Evolutionary conservation across 2,888 invertebrate species (phyloP).

Genomic region (Drosophila koepferae): DNA sequence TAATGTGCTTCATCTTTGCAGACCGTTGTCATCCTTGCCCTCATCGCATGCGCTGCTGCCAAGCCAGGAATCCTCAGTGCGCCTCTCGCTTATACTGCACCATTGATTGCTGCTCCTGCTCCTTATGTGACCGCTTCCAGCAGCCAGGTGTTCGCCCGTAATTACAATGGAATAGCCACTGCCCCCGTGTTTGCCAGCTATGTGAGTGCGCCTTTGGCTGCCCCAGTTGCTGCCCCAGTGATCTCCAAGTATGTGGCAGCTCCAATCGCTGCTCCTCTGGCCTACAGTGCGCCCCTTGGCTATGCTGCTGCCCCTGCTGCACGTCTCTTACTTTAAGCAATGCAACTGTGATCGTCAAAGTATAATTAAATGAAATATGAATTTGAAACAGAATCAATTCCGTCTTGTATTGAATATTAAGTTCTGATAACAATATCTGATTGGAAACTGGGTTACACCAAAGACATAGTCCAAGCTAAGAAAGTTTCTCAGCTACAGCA

Average conservation of each 20-base stretch:
- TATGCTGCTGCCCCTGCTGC: slow-evolving; percentile 17
- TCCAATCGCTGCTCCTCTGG: slow-evolving; percentile 16
- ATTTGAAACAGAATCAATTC: neutral
- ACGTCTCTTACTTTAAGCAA: slow-evolving; percentile 7
- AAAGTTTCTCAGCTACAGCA: neutral
- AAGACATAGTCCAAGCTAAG: neutral
- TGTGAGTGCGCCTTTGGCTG: slow-evolving; percentile 39
- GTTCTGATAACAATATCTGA: neutral
- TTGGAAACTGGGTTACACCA: neutral
- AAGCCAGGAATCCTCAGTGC: slow-evolving; percentile 57
- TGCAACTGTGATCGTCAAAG: neutral
- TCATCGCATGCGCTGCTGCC: slow-evolving; percentile 66
- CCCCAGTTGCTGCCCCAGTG: slow-evolving; percentile 37
- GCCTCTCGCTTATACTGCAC: slow-evolving; percentile 49
- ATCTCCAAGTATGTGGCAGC: slow-evolving; percentile 38
- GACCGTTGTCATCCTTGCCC: slow-evolving; percentile 53
- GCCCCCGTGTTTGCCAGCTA: slow-evolving; percentile 57
- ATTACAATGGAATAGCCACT: slow-evolving; percentile 72
- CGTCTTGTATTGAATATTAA: neutral
- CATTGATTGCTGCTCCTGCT: slow-evolving; percentile 66
- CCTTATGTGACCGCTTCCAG: slow-evolving; percentile 72
- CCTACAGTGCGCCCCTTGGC: slow-evolving; percentile 35
- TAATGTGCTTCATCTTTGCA: neutral
- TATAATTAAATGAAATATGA: neutral
- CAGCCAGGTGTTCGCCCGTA: slow-evolving; percentile 74